phyloP scores from a whole-genome alignment of 2,113 vertebrate genomes.

The Leptobrachium leishanense region DNA sequence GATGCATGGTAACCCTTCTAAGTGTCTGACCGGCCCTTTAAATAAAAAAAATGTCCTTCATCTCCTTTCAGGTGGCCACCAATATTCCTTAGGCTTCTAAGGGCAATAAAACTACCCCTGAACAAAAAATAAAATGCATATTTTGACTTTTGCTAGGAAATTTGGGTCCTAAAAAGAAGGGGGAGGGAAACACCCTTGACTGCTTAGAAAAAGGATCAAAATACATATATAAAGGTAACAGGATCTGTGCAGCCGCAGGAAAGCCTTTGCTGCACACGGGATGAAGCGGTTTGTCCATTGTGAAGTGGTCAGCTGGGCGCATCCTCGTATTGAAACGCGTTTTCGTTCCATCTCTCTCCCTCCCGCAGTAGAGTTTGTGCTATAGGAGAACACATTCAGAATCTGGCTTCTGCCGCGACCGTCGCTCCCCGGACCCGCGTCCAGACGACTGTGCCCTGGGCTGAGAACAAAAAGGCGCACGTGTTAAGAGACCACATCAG shows the following conservation, averaged over 20 bases:
- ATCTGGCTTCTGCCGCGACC: conserved; percentile 65
- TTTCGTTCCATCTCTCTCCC: background rate
- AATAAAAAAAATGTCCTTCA: no score
- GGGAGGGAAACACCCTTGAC: background rate
- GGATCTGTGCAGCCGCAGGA: background rate
- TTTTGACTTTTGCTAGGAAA: background rate
- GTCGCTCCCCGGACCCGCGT: conserved; percentile 62
- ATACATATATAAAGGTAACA: background rate
- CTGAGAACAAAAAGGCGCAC: conserved; percentile 55
- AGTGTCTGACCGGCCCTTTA: no score
- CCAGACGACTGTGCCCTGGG: conserved; percentile 63
- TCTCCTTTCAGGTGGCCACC: no score
- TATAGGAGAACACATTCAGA: conserved; percentile 74
- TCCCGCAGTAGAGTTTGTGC: background rate
- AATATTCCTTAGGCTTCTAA: no score
- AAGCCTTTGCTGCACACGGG: background rate
- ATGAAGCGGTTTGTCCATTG: background rate
- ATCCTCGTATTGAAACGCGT: background rate
- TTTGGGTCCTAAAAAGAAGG: background rate
- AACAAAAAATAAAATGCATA: no score
- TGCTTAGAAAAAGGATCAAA: conserved; percentile 14
- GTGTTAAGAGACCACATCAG: background rate
- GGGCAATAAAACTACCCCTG: no score
- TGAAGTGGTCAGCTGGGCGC: background rate
- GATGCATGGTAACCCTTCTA: no score